Evolutionary conservation across 1,140 invertebrate genomes (phyloP).

Genomic region (Zaprionus capensis): DNA sequence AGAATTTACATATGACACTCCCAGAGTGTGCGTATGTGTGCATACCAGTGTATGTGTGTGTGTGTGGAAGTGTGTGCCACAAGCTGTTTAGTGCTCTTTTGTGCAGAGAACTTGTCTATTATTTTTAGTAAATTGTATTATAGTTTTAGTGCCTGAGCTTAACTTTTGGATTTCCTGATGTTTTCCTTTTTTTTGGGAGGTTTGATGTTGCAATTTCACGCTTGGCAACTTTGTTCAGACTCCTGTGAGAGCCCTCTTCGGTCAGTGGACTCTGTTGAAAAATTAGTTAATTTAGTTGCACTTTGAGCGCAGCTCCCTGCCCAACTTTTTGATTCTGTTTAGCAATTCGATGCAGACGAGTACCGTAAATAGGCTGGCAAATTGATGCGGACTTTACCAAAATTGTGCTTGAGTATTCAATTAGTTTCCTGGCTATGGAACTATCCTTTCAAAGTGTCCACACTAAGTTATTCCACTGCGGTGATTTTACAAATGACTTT

Average conservation of each 20-base stretch:
- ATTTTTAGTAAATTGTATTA: conserved; percentile 83
- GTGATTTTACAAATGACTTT: background rate
- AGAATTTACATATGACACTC: conserved; percentile 82
- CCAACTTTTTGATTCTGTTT: background rate
- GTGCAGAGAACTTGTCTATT: conserved; percentile 66
- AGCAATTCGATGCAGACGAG: conserved; percentile 36
- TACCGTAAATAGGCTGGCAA: conserved; percentile 62
- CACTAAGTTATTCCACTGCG: background rate
- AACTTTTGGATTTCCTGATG: conserved; percentile 41
- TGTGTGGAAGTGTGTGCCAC: conserved; percentile 45
- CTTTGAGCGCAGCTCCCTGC: conserved; percentile 22
- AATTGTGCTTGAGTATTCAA: conserved; percentile 27
- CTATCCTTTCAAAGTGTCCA: background rate
- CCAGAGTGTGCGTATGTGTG: conserved; percentile 37
- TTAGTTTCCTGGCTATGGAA: conserved; percentile 14
- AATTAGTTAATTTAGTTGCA: conserved; percentile 74
- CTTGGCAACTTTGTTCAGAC: conserved; percentile 71
- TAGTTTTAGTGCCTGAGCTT: conserved; percentile 75
- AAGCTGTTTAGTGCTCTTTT: conserved; percentile 72
- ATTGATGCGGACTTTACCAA: conserved; percentile 40
- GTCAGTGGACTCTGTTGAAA: conserved; percentile 60
- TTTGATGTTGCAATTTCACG: conserved; percentile 80
- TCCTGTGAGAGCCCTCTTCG: conserved; percentile 43
- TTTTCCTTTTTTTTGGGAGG: conserved; percentile 1
- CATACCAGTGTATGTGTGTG: conserved; percentile 8